These are phyloP conservation scores for Grantiella picta DNA, from an alignment of 2,113 vertebrate genomes.

Conservation along the genomic window DNA sequence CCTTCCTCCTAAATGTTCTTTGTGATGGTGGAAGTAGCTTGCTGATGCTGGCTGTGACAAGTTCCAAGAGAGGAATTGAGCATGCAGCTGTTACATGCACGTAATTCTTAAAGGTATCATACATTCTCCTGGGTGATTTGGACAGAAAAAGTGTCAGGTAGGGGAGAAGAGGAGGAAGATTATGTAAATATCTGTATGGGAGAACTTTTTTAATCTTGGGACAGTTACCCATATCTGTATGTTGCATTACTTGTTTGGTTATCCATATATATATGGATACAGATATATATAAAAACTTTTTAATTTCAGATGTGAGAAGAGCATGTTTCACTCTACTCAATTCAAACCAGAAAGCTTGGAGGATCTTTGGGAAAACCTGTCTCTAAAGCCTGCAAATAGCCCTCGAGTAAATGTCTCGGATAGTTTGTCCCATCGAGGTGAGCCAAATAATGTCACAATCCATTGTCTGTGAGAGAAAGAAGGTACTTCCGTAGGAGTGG, in stretches of 20 bases:
- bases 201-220: neutral
- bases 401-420: constrained; percentile 77
- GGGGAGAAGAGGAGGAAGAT: neutral
- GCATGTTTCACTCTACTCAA: constrained; percentile 65
- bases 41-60: neutral
- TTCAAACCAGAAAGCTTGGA: constrained; percentile 82
- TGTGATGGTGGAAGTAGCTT: neutral
- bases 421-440: constrained; percentile 83
- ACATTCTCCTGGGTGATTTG: neutral
- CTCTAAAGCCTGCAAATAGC: constrained; percentile 78
- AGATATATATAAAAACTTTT: neutral
- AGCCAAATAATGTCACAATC: neutral
- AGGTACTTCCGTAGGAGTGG: neutral
- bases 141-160: neutral
- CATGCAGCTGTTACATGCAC: neutral
- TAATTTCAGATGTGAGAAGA: constrained; percentile 74
- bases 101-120: neutral
- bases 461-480: neutral
- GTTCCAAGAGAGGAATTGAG: neutral
- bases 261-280: neutral
- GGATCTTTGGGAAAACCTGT: constrained; percentile 88
- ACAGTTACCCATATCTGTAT: neutral
- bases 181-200: neutral
- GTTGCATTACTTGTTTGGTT: neutral
- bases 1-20: neutral